A percentile compares a stretch with the other conserved stretches of the same genome.
phyloP scores from a whole-genome alignment of 2,113 vertebrate species.

The Zosterops japonicus region DNA sequence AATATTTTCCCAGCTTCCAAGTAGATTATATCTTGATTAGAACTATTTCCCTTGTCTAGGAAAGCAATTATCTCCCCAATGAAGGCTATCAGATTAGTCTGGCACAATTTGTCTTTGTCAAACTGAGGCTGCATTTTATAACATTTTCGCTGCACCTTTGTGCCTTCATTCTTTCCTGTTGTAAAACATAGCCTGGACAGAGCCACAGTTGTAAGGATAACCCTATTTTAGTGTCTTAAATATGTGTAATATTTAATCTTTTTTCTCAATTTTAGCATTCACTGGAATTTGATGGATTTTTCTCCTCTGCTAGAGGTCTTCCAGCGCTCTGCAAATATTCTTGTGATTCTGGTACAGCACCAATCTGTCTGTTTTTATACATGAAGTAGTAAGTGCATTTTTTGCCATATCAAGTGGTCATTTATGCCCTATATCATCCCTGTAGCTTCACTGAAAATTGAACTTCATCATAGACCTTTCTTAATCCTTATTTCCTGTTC shows the following conservation, averaged over 20 bases:
- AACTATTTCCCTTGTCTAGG: neutral
- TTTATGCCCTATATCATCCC: neutral
- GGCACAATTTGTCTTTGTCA: neutral
- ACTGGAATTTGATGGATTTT: neutral
- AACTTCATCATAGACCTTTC: neutral
- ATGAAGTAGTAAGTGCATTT: neutral
- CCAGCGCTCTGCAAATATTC: neutral
- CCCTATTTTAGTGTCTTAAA: neutral
- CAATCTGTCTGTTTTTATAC: neutral
- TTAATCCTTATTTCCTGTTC: neutral
- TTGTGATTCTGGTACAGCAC: neutral
- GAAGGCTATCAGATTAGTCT: neutral
- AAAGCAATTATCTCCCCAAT: conserved; percentile 8
- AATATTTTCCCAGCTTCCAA: neutral
- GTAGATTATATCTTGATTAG: conserved; percentile 17
- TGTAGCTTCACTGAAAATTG: neutral
- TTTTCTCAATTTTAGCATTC: neutral
- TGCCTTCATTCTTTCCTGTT: neutral
- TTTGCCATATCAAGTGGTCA: neutral
- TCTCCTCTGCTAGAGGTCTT: rapidly evolving
- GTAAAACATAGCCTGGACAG: neutral
- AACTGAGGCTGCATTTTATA: neutral
- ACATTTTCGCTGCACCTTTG: neutral
- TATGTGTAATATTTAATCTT: neutral
- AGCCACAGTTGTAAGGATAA: neutral